phyloP scores from a whole-genome alignment of 2,888 invertebrate species.

The Erebia palarica region DNA sequence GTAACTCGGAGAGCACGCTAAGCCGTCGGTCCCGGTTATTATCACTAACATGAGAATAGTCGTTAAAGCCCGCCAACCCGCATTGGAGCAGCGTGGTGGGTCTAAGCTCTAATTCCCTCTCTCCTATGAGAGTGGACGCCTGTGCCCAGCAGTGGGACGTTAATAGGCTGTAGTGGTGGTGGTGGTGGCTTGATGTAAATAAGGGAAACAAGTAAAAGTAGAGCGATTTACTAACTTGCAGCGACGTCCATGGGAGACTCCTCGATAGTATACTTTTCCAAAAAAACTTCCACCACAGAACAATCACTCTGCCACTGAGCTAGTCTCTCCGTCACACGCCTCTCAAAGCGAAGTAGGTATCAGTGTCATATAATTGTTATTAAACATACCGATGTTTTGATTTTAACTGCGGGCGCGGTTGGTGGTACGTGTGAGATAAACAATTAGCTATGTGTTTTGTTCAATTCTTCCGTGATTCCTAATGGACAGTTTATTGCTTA shows the following conservation, averaged over 20 bases:
- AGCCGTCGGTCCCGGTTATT: too few species aligned
- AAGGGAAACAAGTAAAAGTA: background rate
- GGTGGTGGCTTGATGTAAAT: too few species aligned
- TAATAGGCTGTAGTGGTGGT: too few species aligned
- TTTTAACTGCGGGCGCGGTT: background rate
- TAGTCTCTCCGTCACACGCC: background rate
- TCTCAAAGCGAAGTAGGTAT: background rate
- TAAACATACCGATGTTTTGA: conserved; percentile 1
- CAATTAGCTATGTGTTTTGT: background rate
- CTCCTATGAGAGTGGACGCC: too few species aligned
- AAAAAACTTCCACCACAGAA: background rate
- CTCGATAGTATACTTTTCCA: background rate
- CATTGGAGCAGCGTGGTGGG: too few species aligned
- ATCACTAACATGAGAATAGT: too few species aligned
- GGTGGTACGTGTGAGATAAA: conserved; percentile 5
- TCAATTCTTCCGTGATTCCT: background rate
- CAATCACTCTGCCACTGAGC: background rate
- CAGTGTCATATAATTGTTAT: background rate
- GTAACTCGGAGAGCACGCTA: too few species aligned
- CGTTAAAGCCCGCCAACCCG: too few species aligned
- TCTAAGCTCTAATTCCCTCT: too few species aligned
- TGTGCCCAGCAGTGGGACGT: too few species aligned
- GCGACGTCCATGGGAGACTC: background rate
- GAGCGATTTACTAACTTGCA: background rate
- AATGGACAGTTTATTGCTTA: background rate